These are phyloP conservation scores for Saturnia japonica DNA, from an alignment of 2,888 invertebrate genomes.

Conservation along the genomic window DNA sequence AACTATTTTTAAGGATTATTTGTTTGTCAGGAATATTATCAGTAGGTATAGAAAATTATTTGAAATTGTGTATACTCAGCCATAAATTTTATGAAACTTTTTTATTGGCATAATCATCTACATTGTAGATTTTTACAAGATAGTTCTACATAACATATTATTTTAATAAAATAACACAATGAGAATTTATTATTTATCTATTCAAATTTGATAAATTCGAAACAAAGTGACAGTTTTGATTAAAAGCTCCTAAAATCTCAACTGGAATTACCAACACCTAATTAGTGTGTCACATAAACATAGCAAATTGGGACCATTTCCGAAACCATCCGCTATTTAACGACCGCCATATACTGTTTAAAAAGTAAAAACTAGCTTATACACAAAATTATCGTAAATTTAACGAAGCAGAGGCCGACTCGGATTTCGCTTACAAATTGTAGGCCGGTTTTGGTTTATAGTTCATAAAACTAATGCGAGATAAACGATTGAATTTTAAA, in stretches of 20 bases:
- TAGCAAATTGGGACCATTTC: constrained; percentile 17
- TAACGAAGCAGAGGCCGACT: constrained; percentile 43
- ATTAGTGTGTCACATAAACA: constrained; percentile 20
- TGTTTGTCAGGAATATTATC: too few relatives aligned
- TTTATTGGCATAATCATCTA: too few relatives aligned
- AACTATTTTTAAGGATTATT: too few relatives aligned
- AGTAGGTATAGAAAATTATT: too few relatives aligned
- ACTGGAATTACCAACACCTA: constrained; percentile 7
- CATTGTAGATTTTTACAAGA: too few relatives aligned
- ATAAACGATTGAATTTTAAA: constrained; percentile 74
- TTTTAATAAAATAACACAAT: constrained; percentile 22
- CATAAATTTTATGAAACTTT: too few relatives aligned
- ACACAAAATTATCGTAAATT: constrained; percentile 59
- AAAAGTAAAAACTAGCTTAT: constrained; percentile 28
- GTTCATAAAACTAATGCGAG: constrained; percentile 76
- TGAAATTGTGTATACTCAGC: too few relatives aligned
- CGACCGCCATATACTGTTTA: constrained; percentile 13
- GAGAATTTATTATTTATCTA: background rate
- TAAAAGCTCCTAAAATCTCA: background rate
- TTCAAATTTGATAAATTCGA: background rate
- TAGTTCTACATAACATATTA: too few relatives aligned
- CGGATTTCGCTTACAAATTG: constrained; percentile 76
- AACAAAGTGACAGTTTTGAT: background rate
- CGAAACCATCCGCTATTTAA: constrained; percentile 14
- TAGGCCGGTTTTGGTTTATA: constrained; percentile 60